Base-by-base conservation (phyloP, 2,888 invertebrate species). In the Drosophila mimetica region DNA sequence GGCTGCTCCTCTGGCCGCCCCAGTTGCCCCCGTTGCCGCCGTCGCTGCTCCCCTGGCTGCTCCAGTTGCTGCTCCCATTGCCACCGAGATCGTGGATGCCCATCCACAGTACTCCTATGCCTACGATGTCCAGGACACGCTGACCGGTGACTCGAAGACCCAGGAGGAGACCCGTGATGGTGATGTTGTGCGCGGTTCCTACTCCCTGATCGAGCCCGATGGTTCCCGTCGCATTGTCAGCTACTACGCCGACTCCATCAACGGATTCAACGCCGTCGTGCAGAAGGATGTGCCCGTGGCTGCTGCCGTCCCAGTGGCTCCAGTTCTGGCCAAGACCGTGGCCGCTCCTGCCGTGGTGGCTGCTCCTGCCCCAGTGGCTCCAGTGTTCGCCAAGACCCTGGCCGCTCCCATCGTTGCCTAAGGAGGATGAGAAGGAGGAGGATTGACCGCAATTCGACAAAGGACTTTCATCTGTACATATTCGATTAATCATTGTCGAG, bases 391-490 rank as follows among this genome's bases (percentile, higher is more conserved):
- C 79, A 89, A 89, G 58, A 79, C 89, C 14, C 78, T 90, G 58
- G 83, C 88, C 39, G 89, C 79, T 25, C 89, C 90, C 63, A 89
- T 90, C 50, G 89, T 89, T 48, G 90, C 75, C 74, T 90, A 86
- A 88, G 44, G 34, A 8, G 39, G 1, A 36, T 34, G 0, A 51
- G 16, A 6, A 50, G 53, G 22, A 44, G 42, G 73, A 74, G 78
- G 72, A 70, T 64, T 65, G 65, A 55, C 48, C 54, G 59, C 77
- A 77, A 76, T 74, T 78, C 79, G 88, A 88, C 89, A 82, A 86
- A 88, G 88, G 91, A 90, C 84, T 83, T 89, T 86, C 89, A 91
- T 90, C 85, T 91, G 91, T 91, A 90, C 76, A 90, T 90, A 89
- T 77, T 81, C 76, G 87, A 86, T 74, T 78, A 82, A 79, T 84